Evolutionary conservation across 2,113 vertebrate genomes (phyloP).

Genomic region (Oncorhynchus masou): DNA sequence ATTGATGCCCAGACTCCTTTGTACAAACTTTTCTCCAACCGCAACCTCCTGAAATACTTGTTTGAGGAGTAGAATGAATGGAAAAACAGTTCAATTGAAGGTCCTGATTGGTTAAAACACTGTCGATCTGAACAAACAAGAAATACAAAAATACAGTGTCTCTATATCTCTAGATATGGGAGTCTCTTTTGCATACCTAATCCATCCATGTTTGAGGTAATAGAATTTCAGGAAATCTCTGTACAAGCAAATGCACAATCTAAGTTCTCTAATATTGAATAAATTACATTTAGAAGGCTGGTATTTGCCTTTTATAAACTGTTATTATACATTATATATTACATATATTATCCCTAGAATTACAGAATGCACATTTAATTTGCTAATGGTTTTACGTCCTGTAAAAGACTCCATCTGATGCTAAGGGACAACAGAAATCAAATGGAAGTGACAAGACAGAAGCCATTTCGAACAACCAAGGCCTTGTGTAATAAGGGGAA

Average conservation of each 20-base stretch:
- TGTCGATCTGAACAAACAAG: conserved; percentile 50
- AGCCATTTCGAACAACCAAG: conserved; percentile 7
- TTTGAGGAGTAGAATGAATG: conserved; percentile 10
- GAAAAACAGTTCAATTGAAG: conserved; percentile 6
- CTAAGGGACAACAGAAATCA: too few species aligned
- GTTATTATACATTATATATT: too few species aligned
- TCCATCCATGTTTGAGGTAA: conserved; percentile 33
- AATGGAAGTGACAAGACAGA: neutral
- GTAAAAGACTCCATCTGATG: conserved; percentile 12
- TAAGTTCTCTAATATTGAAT: conserved; percentile 9
- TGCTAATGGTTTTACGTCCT: too few species aligned
- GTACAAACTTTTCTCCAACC: conserved; percentile 5
- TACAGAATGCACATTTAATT: too few species aligned
- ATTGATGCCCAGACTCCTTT: conserved; percentile 13
- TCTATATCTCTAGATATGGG: neutral
- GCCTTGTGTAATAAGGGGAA: conserved; percentile 32
- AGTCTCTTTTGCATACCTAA: conserved; percentile 34
- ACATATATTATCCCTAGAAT: too few species aligned
- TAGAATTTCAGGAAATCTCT: conserved; percentile 20
- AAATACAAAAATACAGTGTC: conserved; percentile 9
- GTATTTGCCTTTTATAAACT: too few species aligned
- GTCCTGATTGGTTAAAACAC: neutral
- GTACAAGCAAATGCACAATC: conserved; percentile 38
- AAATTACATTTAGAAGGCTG: too few species aligned
- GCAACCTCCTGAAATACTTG: neutral